phyloP scores from a whole-genome alignment of 1,140 invertebrate species.

The Dendroctonus valens region DNA sequence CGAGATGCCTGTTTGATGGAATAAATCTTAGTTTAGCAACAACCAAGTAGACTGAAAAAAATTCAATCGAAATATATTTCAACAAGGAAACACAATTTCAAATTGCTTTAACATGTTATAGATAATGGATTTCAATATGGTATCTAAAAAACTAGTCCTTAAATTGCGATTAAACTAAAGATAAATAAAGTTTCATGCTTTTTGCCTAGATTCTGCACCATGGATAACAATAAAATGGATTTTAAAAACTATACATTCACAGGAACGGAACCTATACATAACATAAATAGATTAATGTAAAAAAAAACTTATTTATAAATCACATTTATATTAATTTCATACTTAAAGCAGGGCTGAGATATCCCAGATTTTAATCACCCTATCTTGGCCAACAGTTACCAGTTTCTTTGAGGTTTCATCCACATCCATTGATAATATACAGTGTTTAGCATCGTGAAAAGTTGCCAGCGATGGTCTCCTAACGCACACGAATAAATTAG shows the following conservation, averaged over 20 bases:
- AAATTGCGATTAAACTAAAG: no score
- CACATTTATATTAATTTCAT: slow-evolving; percentile 9
- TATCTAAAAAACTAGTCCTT: no score
- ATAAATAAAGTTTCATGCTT: no score
- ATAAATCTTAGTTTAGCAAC: no score
- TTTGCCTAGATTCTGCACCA: background rate
- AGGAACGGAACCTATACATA: slow-evolving; percentile 25
- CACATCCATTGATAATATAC: slow-evolving; percentile 82
- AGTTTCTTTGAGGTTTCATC: slow-evolving; percentile 84
- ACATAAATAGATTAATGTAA: slow-evolving; percentile 10
- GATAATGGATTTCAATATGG: no score
- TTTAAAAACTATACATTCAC: slow-evolving; percentile 25
- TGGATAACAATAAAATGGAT: slow-evolving; percentile 10
- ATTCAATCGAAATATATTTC: no score
- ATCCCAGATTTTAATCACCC: slow-evolving; percentile 89
- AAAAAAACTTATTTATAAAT: slow-evolving; percentile 10
- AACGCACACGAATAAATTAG: background rate
- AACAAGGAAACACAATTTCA: no score
- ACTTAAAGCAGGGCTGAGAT: slow-evolving; percentile 58
- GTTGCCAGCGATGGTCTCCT: slow-evolving; percentile 88
- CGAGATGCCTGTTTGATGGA: no score
- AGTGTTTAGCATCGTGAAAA: slow-evolving; percentile 94
- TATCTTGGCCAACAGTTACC: slow-evolving; percentile 90
- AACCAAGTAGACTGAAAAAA: no score
- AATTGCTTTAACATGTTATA: no score